Evolutionary conservation across 2,888 invertebrate species (phyloP), one percentile per base, ranked within the genome.

Genomic region (Orchesellides sinensis): DNA sequence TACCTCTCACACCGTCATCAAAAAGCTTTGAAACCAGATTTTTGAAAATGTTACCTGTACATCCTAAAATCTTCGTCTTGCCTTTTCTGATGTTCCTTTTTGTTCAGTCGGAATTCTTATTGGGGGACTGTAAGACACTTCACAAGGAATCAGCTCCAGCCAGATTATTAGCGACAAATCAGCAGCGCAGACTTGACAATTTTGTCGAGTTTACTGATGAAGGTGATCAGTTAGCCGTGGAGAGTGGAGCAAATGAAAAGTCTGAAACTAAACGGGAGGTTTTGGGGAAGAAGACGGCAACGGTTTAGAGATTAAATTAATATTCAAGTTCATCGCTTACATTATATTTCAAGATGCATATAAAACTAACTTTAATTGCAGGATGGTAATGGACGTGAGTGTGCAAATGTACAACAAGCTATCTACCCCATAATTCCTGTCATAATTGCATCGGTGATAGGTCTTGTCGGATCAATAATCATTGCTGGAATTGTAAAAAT

Each of bases 161-260:
- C 6, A 2, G 1, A n/a, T n/a, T n/a, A n/a, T n/a, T n/a, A n/a
- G n/a, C n/a, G n/a, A n/a, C n/a, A n/a, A 10, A 10, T 2, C 65
- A 66, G 27, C 27, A 10, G 4, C 47, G 79, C 19, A 52, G 54
- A 32, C 14, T 73, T 4, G 80, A 80, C 1, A 80, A 80, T 47
- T 80, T 80, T 45, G 80, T 80, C 10, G 80, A 80, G 0, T 80
- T 80, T 17, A 80, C 80, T 5, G 73, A 47, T 12, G 80, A 80
- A 6, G 80, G 80, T n/a, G 80, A 80, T 27, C 80, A 80, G 27
- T 56, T 80, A 8, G 72, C 80, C 0, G 47, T 80, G 21, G 80
- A 80, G 49, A 80, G 66, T 66, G 17, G 32, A 29, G 12, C 45
- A 17, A 54, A 14, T 6, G 29, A 17, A 35, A 75, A 52, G 21